phyloP scores from a whole-genome alignment of 2,113 vertebrate genomes.

The Entomyzon cyanotis region DNA sequence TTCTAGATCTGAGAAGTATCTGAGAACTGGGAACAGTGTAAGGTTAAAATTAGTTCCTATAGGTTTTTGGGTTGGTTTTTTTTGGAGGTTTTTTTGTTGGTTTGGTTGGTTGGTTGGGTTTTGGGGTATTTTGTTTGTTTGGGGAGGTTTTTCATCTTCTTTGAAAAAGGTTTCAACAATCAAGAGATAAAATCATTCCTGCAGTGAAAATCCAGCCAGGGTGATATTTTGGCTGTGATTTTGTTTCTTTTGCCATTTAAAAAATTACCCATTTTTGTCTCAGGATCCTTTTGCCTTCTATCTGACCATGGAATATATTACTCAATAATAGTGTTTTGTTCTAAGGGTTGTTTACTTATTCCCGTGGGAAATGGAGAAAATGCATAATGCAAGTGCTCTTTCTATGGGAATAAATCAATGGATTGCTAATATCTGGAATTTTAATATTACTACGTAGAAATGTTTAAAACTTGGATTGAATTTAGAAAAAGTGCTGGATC shows the following conservation, averaged over 20 bases:
- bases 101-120: neutral
- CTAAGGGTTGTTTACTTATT: neutral
- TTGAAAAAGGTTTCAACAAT: neutral
- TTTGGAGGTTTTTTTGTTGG: neutral
- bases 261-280: neutral
- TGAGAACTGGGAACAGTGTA: neutral
- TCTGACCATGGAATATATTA: neutral
- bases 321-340: neutral
- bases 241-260: neutral
- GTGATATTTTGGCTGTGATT: neutral
- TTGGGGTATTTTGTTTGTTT: neutral
- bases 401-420: neutral
- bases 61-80: neutral
- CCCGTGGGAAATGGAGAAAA: neutral
- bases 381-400: neutral
- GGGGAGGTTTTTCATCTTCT: neutral
- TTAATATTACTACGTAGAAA: neutral
- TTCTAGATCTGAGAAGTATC: neutral
- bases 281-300: neutral
- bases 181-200: neutral
- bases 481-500: neutral
- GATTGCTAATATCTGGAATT: neutral
- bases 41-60: neutral
- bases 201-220: neutral
- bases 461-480: neutral